phyloP scores from a whole-genome alignment of 2,113 vertebrate species.

The Seriola dumerili region DNA sequence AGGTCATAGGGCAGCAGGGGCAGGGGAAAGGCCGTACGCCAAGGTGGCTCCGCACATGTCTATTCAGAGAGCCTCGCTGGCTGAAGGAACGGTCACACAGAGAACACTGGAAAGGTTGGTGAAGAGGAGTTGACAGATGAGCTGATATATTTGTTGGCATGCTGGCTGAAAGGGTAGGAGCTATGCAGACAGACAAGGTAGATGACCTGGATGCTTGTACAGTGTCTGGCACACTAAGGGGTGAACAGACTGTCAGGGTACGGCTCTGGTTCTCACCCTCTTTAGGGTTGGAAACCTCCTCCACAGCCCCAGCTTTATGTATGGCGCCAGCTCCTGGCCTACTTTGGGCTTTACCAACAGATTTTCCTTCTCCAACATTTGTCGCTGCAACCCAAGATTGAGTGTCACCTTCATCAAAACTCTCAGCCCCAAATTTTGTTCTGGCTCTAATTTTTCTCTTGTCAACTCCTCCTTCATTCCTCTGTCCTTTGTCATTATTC shows the following conservation, averaged over 20 bases:
- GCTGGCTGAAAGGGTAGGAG: slow-evolving; percentile 38
- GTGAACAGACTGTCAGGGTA: slow-evolving; percentile 19
- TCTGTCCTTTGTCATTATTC: neutral
- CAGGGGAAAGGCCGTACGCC: slow-evolving; percentile 83
- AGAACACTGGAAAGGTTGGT: slow-evolving; percentile 78
- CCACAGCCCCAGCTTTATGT: neutral
- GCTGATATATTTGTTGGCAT: slow-evolving; percentile 37
- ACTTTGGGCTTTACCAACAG: neutral
- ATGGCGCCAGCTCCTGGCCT: neutral
- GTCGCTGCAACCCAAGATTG: neutral
- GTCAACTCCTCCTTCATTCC: neutral
- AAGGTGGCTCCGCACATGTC: slow-evolving; percentile 83
- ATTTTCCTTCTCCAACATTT: neutral
- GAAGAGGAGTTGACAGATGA: slow-evolving; percentile 35
- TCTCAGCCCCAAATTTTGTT: neutral
- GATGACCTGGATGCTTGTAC: slow-evolving; percentile 26
- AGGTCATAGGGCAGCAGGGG: slow-evolving; percentile 83
- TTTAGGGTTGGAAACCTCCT: neutral
- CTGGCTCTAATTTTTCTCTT: neutral
- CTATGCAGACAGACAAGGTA: slow-evolving; percentile 39
- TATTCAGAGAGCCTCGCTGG: slow-evolving; percentile 83
- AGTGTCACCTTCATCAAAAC: slow-evolving; percentile 3
- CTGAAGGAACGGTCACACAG: slow-evolving; percentile 82
- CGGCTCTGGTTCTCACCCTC: slow-evolving; percentile 5
- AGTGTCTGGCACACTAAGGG: slow-evolving; percentile 9